Conservation (phyloP, 2,888 invertebrate genomes). For the Odontomyia ornata region DNA sequence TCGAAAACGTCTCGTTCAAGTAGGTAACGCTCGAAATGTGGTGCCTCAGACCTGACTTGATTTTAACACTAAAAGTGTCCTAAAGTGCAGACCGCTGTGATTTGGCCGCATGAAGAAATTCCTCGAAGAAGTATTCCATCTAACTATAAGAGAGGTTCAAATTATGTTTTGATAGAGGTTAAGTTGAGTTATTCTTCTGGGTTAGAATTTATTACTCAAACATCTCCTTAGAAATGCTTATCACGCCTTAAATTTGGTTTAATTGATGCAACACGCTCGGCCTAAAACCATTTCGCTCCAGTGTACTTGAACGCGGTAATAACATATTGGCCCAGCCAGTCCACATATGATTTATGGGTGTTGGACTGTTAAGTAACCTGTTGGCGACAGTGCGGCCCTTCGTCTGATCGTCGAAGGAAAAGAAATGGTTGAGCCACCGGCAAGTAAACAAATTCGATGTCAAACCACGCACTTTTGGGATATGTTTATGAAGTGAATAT, state of each 20-base stretch:
- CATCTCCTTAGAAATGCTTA: too few relatives aligned
- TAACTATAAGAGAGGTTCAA: too few relatives aligned
- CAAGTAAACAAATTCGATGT: conserved; percentile 18
- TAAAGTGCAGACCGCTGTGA: neutral
- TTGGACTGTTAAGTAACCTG: conserved; percentile 40
- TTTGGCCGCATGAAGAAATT: neutral
- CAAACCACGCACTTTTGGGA: conserved; percentile 28
- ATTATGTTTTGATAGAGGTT: too few relatives aligned
- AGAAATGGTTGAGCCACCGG: conserved; percentile 6
- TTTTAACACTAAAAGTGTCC: too few relatives aligned
- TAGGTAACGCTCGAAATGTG: conserved; percentile 5
- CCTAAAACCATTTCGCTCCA: neutral
- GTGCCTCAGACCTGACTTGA: neutral
- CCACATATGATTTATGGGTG: conserved; percentile 36
- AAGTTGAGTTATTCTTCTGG: too few relatives aligned
- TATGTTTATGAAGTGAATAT: conserved; percentile 21
- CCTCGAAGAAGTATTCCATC: neutral
- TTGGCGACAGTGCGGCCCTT: conserved; percentile 32
- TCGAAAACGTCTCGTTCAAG: conserved; percentile 24
- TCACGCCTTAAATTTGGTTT: too few relatives aligned
- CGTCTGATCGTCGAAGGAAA: conserved; percentile 7
- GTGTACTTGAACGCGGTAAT: neutral
- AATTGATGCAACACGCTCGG: neutral
- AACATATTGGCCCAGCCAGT: conserved; percentile 12
- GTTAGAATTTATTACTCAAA: too few relatives aligned